phyloP scores from a whole-genome alignment of 1,140 invertebrate species.

The Cotesia vestalis region DNA sequence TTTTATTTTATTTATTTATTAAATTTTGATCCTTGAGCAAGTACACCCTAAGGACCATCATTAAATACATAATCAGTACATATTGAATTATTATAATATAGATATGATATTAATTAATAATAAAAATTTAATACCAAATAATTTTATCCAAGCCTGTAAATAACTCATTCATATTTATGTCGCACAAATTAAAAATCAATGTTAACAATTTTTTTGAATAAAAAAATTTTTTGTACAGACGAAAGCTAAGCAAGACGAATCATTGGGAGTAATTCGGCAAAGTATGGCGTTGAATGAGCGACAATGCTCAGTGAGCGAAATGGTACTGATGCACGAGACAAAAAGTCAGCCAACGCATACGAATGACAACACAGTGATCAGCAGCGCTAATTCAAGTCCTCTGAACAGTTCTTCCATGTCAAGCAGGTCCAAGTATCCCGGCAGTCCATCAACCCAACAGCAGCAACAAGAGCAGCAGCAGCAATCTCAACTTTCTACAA shows the following conservation, averaged over 20 bases:
- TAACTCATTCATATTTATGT: not conserved
- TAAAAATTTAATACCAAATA: no score
- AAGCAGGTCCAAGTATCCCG: constrained; percentile 46
- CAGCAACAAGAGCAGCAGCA: constrained; percentile 10
- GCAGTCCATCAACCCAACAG: constrained; percentile 38
- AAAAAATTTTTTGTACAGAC: constrained; percentile 43
- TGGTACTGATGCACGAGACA: constrained; percentile 61
- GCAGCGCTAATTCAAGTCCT: constrained; percentile 35
- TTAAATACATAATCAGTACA: no score
- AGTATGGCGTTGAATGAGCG: constrained; percentile 62
- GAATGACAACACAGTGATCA: constrained; percentile 21
- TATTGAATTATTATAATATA: no score
- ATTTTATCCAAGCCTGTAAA: not conserved
- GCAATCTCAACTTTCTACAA: constrained; percentile 33
- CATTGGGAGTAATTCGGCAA: constrained; percentile 49
- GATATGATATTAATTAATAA: no score
- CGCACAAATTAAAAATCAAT: not conserved
- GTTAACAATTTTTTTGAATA: constrained; percentile 7
- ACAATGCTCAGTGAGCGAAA: constrained; percentile 61
- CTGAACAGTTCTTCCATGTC: constrained; percentile 35
- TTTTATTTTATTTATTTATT: no score
- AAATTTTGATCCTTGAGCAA: no score
- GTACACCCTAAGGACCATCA: no score
- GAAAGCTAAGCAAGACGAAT: constrained; percentile 56
- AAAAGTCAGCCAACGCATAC: constrained; percentile 49